Base-by-base conservation (phyloP, 1,140 invertebrate genomes). In the Schlechtendalia chinensis region DNA sequence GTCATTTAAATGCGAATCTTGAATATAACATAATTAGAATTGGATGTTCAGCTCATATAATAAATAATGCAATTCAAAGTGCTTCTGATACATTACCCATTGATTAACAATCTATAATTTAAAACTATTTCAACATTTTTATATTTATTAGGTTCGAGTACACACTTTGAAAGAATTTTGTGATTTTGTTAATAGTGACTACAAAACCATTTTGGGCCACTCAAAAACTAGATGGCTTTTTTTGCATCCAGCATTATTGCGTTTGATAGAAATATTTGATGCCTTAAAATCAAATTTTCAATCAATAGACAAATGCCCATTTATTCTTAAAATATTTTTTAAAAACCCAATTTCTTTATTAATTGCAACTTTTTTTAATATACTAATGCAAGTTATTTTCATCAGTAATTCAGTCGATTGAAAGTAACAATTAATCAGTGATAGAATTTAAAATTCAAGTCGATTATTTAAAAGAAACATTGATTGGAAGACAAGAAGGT, bases 121-220 rank as follows among this genome's bases (percentile, higher is more conserved):
- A 17, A 59, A 59, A 59, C 24, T 59, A 59, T 59, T 59, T 59
- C 22, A 59, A 59, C 58, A 59, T 24, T 59, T 59, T 59, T 27
- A 59, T 59, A 59, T 59, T 59, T 59, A 59, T 59, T 59, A 22
- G 12, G 58, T 24, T 5, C 22, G 58, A 27, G 58, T 27, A n/a
- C 17, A 59, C 19, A 59, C 24, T 27, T 17, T 59, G 5, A 59
- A 59, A 59, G 24, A 59, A 12, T 59, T 59, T 14, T 59, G 58
- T 59, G 22, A 59, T 27, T 59, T 59, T 27, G 58, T 59, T 12
- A 59, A 59, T 59, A 59, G 24, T 59, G 58, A 59, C 19, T 59
- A 59, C 54, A 56, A 56, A 56, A n/a, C 54, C 22, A 56, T 56
- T 56, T 56, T 56, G n/a, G 54, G 54, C 19, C n/a, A 56, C 22